Evolutionary conservation across 1,140 invertebrate species (phyloP), one percentile per base, ranked within the genome.

Genomic region (Macrosteles quadrilineatus): DNA sequence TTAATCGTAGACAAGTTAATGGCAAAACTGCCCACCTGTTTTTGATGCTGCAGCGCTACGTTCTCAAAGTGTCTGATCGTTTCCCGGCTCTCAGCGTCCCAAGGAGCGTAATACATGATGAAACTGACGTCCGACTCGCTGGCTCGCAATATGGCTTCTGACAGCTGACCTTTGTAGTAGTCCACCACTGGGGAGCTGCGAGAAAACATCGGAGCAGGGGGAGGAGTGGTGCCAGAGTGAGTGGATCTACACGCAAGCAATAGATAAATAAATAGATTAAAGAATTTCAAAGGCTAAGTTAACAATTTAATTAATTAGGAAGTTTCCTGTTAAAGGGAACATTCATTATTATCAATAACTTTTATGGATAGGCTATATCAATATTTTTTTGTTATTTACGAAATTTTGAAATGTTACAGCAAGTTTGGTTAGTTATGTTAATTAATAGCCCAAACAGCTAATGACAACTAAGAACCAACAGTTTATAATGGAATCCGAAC

Each of bases 21-120:
- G n/a, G n/a, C n/a, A n/a, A n/a, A n/a, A n/a, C n/a, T n/a, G n/a
- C 62, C 6, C 81, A 92, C 90, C 81, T 89, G 81, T 73, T 88
- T 84, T 75, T 87, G 81, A 81, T 92, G 86, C 77, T 88, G 86
- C 74, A 83, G 82, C 14, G 92, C 90, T 69, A 88, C 88, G 74
- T 82, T 85, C 77, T 91, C 86, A 84, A 93, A 93, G 76, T 94
- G 89, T 50, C 84, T 76, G 68, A 86, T 83, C 0, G 88, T 83
- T 77, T 84, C 81, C 78, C 92, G 89, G 75, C 88, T 90, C 75
- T 92, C 88, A 0, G 91, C 89, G 85, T 93, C 92, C 93, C 93
- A 96, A 0, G 93, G 92, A 14, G 93, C 92, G 82, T 95, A 95
- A 77, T 91, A 94, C 90, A 95, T 92, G 36, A 94, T 85, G 83